These are phyloP conservation scores for Sus scrofa DNA, from an alignment of 2,113 vertebrate genomes.

Conservation along the genomic window DNA sequence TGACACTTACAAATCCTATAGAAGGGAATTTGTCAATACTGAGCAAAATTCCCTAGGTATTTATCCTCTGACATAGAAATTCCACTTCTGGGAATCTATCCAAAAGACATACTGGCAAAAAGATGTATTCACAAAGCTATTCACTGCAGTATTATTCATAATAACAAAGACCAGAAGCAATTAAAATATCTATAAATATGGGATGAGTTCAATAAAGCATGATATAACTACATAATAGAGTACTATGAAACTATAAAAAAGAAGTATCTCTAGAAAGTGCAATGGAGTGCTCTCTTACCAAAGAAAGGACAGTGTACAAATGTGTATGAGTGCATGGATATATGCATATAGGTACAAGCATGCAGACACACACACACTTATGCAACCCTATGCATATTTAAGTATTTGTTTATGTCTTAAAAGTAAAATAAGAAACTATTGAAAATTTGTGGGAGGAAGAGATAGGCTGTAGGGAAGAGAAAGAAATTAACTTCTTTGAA, in stretches of 20 bases:
- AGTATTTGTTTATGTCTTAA: not conserved
- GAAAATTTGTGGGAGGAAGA: not conserved
- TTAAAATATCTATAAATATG: not conserved
- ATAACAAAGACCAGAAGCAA: not conserved
- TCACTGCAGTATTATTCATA: not conserved
- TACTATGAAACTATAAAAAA: not conserved
- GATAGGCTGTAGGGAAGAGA: not conserved
- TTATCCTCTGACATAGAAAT: not conserved
- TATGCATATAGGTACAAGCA: too few species aligned
- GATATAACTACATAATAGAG: not conserved
- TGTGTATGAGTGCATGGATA: not conserved
- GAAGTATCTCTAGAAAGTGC: not conserved
- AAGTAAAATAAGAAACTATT: conserved; percentile 3
- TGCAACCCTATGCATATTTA: not conserved
- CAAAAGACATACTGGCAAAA: not conserved
- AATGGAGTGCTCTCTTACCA: not conserved
- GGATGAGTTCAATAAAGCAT: not conserved
- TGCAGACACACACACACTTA: not conserved
- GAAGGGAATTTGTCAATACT: not conserved
- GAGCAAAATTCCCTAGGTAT: not conserved
- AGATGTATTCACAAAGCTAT: not conserved
- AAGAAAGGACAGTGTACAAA: not conserved
- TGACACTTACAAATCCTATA: not conserved
- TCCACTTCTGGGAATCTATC: not conserved
- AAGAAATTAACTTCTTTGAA: not conserved